Conservation (phyloP, 2,797 vertebrate genomes). For the Tokudaia muenninki region DNA sequence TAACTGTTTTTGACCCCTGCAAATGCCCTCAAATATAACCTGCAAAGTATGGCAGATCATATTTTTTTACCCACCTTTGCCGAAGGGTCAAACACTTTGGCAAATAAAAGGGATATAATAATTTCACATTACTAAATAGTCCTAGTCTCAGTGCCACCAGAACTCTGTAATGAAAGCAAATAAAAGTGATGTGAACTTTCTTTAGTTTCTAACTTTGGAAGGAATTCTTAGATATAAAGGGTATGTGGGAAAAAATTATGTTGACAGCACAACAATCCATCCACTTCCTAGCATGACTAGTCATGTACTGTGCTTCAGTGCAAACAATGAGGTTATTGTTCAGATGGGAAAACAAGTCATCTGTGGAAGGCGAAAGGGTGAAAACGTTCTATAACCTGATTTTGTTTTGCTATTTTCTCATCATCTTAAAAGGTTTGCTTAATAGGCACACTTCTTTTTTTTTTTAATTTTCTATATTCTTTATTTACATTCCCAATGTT, state of each 20-base stretch:
- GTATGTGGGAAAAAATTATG: constrained; percentile 80
- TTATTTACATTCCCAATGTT: too few relatives aligned
- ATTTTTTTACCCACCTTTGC: constrained; percentile 27
- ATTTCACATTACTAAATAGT: constrained; percentile 41
- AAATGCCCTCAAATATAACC: background rate
- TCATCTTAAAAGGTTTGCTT: constrained; percentile 46
- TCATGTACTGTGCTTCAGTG: constrained; percentile 85
- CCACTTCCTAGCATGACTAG: constrained; percentile 88
- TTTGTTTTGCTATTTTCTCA: constrained; percentile 78
- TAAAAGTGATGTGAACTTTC: constrained; percentile 70
- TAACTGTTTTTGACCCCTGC: background rate
- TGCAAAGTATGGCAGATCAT: background rate
- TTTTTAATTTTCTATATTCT: too few relatives aligned
- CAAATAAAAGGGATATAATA: background rate
- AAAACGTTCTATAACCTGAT: constrained; percentile 82
- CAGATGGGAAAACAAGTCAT: constrained; percentile 83
- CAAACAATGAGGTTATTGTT: constrained; percentile 90
- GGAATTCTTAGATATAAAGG: constrained; percentile 87
- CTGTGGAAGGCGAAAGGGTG: constrained; percentile 85
- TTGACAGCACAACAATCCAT: constrained; percentile 89
- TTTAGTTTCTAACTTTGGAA: constrained; percentile 79
- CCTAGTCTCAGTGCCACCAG: constrained; percentile 3
- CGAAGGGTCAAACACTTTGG: background rate
- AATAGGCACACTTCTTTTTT: background rate
- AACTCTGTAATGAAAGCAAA: constrained; percentile 48